phyloP scores from a whole-genome alignment of 2,888 invertebrate genomes.

The Sinodicranocentrus sp. region DNA sequence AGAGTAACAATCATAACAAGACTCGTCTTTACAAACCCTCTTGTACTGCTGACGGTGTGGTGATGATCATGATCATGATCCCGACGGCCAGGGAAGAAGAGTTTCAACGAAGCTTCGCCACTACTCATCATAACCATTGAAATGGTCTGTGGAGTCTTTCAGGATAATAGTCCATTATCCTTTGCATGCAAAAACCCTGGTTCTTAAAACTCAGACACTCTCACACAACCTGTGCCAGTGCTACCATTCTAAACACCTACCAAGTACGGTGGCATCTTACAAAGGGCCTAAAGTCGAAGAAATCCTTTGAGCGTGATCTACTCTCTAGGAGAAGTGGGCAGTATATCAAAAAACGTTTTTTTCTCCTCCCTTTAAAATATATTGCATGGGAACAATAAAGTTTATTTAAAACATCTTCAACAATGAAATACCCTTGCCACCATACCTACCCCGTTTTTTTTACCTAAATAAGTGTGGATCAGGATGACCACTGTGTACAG shows the following conservation, averaged over 20 bases:
- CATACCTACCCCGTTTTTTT: too few species aligned
- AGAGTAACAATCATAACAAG: conserved; percentile 9
- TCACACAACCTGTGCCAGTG: conserved; percentile 7
- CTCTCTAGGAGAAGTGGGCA: too few species aligned
- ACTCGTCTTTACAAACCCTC: conserved; percentile 1
- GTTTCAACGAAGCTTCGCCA: conserved; percentile 6
- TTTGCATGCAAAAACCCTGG: conserved; percentile 41
- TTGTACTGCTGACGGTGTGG: neutral
- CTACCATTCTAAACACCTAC: too few species aligned
- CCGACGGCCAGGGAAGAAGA: conserved; percentile 27
- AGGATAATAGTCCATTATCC: conserved; percentile 36
- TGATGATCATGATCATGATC: neutral
- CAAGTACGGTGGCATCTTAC: neutral
- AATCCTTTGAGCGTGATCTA: too few species aligned
- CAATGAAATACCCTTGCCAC: too few species aligned
- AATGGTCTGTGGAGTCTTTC: neutral
- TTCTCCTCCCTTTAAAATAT: too few species aligned
- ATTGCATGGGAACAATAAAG: too few species aligned
- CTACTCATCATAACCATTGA: conserved; percentile 25
- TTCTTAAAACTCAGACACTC: neutral
- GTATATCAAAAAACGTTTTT: too few species aligned
- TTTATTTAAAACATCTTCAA: too few species aligned
- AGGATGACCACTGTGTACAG: conserved; percentile 3
- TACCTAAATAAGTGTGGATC: conserved; percentile 1
- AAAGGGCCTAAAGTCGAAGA: neutral